Evolutionary conservation across 2,888 invertebrate genomes (phyloP), one percentile per base, ranked within the genome.

Genomic region (Micropterix aruncella): DNA sequence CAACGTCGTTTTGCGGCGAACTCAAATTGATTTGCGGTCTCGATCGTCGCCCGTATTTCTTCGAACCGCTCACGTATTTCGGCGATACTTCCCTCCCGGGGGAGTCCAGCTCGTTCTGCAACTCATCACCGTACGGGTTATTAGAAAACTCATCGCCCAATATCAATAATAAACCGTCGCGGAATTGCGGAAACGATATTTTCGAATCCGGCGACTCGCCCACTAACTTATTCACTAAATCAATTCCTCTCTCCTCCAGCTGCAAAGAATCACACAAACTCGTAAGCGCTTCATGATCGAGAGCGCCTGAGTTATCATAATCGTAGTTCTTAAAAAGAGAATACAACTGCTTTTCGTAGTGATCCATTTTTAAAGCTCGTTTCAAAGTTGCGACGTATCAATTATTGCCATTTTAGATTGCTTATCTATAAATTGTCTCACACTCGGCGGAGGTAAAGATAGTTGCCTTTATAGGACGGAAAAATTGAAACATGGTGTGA

Each of bases 291-390:
- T 74, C 69, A 54, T 71, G 73, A 57, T 82, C 79, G 51, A 88
- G 62, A 55, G 79, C 74, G 52, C 82, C 82, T 56, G 75, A 71
- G 55, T 77, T 78, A 57, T 79, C 76, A 51, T 73, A 70, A 63
- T 86, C 81, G 65, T 85, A 85, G 57, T 83, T 84, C 60, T 83
- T 79, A 59, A 87, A 89, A 58, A 87, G 84, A 54, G 80, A 77
- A 55, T 82, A 77, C 56, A 88, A 73, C 69, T 87, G 86, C 64
- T 83, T 79, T 62, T 88, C 88, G 59, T 88, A 87, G 39, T 81
- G 86, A 68, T 85, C 83, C 61, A 77, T 62, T n/a, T n/a, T n/a
- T n/a, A n/a, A n/a, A n/a, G n/a, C n/a, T n/a, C n/a, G n/a, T n/a
- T n/a, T n/a, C n/a, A n/a, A n/a, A n/a, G n/a, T n/a, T n/a, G n/a